These are phyloP conservation scores for Nettapus auritus DNA, from an alignment of 2,113 vertebrate genomes.

Conservation along the genomic window DNA sequence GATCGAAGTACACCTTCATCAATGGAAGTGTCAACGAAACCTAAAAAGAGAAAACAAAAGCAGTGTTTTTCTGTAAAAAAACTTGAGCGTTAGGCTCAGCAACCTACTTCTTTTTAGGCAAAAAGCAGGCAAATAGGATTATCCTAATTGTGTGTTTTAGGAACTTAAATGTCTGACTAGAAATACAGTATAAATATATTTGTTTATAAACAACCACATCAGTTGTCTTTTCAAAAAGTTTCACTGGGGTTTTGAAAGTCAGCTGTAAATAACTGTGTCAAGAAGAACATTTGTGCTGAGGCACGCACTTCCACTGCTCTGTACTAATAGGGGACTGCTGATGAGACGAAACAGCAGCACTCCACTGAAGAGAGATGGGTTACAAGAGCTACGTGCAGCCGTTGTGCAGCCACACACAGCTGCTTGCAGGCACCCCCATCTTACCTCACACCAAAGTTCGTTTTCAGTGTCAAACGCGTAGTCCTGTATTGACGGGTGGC, in stretches of 20 bases:
- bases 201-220: not conserved
- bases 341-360: not conserved
- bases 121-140: not conserved
- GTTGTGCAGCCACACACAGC: not conserved
- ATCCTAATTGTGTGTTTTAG: not conserved
- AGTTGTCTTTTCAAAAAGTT: not conserved
- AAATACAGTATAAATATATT: not conserved
- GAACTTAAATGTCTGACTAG: not conserved
- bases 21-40: slow-evolving; percentile 85
- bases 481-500: slow-evolving; percentile 77
- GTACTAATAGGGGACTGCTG: not conserved
- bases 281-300: not conserved
- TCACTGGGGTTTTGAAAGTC: not conserved
- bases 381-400: not conserved
- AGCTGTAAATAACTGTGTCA: not conserved
- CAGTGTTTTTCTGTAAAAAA: rapidly evolving
- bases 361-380: not conserved
- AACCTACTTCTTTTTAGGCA: not conserved
- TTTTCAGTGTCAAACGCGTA: slow-evolving; percentile 85
- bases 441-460: slow-evolving; percentile 94
- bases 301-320: not conserved
- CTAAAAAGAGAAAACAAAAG: slow-evolving; percentile 50
- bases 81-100: not conserved
- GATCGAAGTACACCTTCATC: slow-evolving; percentile 89
- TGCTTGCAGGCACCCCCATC: not conserved